phyloP scores from a whole-genome alignment of 2,888 invertebrate species.

The Xestia xanthographa region DNA sequence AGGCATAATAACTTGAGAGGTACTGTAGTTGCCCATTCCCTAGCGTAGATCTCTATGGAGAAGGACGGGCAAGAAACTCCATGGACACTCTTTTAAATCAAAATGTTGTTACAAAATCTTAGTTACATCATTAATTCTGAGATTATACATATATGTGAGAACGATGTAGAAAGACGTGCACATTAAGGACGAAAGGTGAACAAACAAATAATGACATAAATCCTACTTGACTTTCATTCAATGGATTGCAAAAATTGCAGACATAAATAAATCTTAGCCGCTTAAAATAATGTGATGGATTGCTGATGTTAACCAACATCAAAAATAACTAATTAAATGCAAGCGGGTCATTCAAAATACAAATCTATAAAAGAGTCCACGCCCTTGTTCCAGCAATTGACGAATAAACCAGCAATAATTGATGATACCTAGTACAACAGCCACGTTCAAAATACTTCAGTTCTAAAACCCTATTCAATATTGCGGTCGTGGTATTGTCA shows the following conservation, averaged over 20 bases:
- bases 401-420: background rate
- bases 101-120: too few species aligned
- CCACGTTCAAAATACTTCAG: background rate
- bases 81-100: too few species aligned
- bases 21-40: too few species aligned
- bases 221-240: background rate
- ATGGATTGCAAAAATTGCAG: too few species aligned
- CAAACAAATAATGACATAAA: too few species aligned
- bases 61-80: too few species aligned
- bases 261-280: background rate
- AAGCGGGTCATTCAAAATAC: background rate
- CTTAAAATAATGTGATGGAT: background rate
- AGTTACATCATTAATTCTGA: too few species aligned
- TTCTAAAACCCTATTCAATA: background rate
- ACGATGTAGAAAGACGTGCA: too few species aligned
- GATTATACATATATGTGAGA: too few species aligned
- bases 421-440: background rate
- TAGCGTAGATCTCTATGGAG: too few species aligned
- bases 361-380: background rate
- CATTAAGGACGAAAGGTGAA: too few species aligned
- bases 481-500: background rate
- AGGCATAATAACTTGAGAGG: too few species aligned
- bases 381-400: background rate
- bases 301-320: background rate
- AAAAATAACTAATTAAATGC: background rate